phyloP scores from a whole-genome alignment of 2,797 vertebrate species.

The Scolopax bukidnonensis region DNA sequence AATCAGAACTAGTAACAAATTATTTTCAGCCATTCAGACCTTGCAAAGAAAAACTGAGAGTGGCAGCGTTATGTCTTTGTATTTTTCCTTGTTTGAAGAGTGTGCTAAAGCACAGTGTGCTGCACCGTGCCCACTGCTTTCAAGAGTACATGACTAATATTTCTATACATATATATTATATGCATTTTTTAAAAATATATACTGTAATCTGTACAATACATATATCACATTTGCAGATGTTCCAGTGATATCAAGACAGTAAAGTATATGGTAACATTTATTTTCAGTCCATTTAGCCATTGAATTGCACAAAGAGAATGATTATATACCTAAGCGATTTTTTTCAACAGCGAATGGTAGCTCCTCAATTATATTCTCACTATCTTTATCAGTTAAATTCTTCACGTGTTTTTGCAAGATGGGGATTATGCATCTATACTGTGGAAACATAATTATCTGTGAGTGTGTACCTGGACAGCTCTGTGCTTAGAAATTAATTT shows the following conservation, averaged over 20 bases:
- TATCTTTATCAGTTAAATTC: background rate
- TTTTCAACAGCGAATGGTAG: background rate
- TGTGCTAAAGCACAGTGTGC: background rate
- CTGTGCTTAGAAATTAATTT: background rate
- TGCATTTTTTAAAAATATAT: background rate
- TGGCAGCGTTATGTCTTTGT: background rate
- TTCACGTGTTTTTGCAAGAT: background rate
- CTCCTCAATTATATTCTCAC: background rate
- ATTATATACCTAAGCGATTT: background rate
- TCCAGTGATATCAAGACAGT: background rate
- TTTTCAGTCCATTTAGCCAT: background rate
- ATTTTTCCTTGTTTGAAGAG: background rate
- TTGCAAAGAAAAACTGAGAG: background rate
- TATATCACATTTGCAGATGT: background rate
- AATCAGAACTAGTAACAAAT: slow-evolving; percentile 24
- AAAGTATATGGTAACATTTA: background rate
- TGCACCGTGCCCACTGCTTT: background rate
- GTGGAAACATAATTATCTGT: background rate
- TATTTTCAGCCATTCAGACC: background rate
- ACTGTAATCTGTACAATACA: background rate
- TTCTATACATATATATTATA: background rate
- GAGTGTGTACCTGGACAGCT: background rate
- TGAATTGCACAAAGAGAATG: background rate
- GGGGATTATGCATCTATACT: background rate
- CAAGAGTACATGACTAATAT: background rate